phyloP scores from a whole-genome alignment of 2,113 vertebrate species.

The Pica pica region DNA sequence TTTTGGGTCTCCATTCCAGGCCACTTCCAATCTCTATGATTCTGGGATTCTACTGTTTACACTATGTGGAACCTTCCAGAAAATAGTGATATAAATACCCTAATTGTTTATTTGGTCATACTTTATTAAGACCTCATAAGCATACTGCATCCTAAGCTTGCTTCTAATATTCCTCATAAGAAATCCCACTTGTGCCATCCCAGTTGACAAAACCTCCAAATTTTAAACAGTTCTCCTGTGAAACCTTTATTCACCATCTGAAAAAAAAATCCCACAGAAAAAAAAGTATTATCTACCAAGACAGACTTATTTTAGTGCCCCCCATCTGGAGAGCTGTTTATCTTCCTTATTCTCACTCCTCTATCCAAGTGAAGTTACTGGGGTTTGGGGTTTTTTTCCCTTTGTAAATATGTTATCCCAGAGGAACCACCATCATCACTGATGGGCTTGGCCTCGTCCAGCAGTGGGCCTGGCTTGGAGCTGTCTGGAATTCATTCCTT shows the following conservation, averaged over 20 bases:
- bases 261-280: not conserved
- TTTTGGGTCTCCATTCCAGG: not conserved
- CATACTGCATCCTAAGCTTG: not conserved
- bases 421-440: not conserved
- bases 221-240: not conserved
- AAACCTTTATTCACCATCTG: not conserved
- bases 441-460: not conserved
- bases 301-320: not conserved
- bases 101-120: not conserved
- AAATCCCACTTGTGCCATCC: not conserved
- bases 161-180: not conserved
- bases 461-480: not conserved
- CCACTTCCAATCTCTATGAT: not conserved
- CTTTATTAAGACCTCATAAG: not conserved
- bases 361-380: not conserved
- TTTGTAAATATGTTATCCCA: not conserved
- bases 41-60: not conserved
- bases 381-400: accelerated
- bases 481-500: not conserved
- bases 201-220: not conserved
- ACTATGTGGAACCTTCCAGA: not conserved
- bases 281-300: not conserved
- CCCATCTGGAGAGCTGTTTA: not conserved
- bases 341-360: not conserved
- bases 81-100: not conserved